Evolutionary conservation across 92 coral and sea anemone species (phyloP).

Genomic region (Bergia puertoricense): DNA sequence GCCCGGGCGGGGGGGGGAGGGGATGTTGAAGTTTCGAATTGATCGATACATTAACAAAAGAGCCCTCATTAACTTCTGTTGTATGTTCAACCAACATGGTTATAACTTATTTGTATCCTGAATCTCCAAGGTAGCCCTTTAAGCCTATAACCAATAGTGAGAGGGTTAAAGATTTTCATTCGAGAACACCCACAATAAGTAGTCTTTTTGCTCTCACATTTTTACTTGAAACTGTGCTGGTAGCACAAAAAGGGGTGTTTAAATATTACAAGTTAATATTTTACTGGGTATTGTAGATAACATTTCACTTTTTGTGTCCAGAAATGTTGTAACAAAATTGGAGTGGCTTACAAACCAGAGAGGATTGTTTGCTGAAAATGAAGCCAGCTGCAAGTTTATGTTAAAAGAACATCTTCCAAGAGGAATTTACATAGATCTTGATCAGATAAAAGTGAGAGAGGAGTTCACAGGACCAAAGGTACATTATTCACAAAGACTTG

Average conservation of each 20-base stretch:
- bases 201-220: not conserved
- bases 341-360: conserved; percentile 58
- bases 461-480: conserved; percentile 66
- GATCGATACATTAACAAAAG: no score
- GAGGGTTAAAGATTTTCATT: not conserved
- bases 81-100: no score
- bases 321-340: conserved; percentile 58
- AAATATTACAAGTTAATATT: no score
- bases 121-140: no score
- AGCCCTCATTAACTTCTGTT: no score
- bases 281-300: no score
- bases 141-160: no score
- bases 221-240: no score
- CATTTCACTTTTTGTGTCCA: conserved; percentile 13
- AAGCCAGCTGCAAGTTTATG: conserved; percentile 60
- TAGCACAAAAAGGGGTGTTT: no score
- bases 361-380: conserved; percentile 30
- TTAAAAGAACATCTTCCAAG: conserved; percentile 63
- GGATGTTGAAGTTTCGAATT: no score
- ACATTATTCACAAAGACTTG: not conserved
- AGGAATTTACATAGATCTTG: conserved; percentile 69
- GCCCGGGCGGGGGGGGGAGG: no score
- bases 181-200: not conserved
- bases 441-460: conserved; percentile 57
- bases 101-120: no score